Evolutionary conservation across 2,797 vertebrate species (phyloP).

Genomic region (Discoglossus pictus): DNA sequence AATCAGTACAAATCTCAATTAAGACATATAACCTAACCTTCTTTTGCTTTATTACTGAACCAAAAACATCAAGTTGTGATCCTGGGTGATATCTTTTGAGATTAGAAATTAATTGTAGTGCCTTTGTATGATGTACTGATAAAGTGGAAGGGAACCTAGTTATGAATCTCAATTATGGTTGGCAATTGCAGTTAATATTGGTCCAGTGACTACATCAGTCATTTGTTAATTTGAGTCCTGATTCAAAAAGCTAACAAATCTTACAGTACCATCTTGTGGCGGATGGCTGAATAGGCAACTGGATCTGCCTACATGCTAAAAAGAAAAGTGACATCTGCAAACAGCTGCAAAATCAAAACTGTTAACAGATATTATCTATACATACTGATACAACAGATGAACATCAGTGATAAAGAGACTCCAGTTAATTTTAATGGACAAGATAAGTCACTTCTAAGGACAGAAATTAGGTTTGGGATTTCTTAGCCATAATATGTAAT

Average conservation of each 20-base stretch:
- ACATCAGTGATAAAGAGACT: too few species aligned
- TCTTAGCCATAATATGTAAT: too few species aligned
- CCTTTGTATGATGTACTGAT: constrained; percentile 41
- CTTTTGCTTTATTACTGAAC: constrained; percentile 36
- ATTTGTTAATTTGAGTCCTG: constrained; percentile 35
- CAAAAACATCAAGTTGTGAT: constrained; percentile 27
- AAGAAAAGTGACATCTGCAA: too few species aligned
- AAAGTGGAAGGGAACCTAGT: constrained; percentile 43
- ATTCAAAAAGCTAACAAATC: not conserved
- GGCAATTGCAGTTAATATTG: constrained; percentile 44
- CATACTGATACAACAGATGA: too few species aligned
- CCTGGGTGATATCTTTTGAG: constrained; percentile 30
- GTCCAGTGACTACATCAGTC: constrained; percentile 45
- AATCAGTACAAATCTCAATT: constrained; percentile 25
- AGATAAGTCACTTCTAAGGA: too few species aligned
- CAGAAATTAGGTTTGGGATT: too few species aligned
- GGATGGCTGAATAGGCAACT: not conserved
- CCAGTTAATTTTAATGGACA: too few species aligned
- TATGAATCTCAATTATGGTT: constrained; percentile 48
- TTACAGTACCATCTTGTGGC: constrained; percentile 41
- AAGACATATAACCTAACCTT: constrained; percentile 41
- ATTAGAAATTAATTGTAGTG: constrained; percentile 47
- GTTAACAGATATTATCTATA: too few species aligned
- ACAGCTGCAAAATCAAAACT: too few species aligned
- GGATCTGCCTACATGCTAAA: not conserved